Conservation (phyloP, 2,113 vertebrate genomes). For the Nibea coibor region DNA sequence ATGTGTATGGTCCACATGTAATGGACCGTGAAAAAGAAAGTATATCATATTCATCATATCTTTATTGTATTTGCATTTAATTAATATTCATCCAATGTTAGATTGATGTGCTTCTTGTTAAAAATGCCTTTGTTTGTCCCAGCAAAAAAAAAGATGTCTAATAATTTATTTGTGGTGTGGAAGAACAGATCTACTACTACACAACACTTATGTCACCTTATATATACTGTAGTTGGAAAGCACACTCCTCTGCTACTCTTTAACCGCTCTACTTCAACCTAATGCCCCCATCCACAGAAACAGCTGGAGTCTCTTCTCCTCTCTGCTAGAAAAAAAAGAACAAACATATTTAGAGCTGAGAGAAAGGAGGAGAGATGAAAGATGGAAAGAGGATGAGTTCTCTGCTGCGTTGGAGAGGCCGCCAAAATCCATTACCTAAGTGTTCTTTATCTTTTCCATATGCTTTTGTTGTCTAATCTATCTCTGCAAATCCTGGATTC, state of each 20-base stretch:
- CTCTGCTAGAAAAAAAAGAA: slow-evolving; percentile 46
- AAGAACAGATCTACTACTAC: not conserved
- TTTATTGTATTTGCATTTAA: not conserved
- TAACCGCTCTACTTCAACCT: not conserved
- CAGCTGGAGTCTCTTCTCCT: slow-evolving; percentile 70
- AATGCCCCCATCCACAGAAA: slow-evolving; percentile 32
- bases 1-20: no score
- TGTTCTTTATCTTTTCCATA: slow-evolving; percentile 85
- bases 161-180: no score
- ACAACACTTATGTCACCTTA: not conserved
- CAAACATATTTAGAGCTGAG: slow-evolving; percentile 76
- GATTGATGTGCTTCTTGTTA: not conserved
- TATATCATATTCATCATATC: not conserved
- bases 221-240: not conserved
- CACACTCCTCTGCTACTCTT: slow-evolving; percentile 5
- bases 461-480: slow-evolving; percentile 90
- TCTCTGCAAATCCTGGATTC: slow-evolving; percentile 86
- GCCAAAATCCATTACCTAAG: slow-evolving; percentile 88
- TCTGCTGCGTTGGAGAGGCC: slow-evolving; percentile 63
- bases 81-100: not conserved
- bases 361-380: slow-evolving; percentile 60
- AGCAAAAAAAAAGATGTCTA: not conserved
- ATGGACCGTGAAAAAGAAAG: no score
- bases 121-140: not conserved
- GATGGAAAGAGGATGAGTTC: slow-evolving; percentile 77